Conservation (phyloP, 2,113 vertebrate species). For the Piliocolobus tephrosceles region DNA sequence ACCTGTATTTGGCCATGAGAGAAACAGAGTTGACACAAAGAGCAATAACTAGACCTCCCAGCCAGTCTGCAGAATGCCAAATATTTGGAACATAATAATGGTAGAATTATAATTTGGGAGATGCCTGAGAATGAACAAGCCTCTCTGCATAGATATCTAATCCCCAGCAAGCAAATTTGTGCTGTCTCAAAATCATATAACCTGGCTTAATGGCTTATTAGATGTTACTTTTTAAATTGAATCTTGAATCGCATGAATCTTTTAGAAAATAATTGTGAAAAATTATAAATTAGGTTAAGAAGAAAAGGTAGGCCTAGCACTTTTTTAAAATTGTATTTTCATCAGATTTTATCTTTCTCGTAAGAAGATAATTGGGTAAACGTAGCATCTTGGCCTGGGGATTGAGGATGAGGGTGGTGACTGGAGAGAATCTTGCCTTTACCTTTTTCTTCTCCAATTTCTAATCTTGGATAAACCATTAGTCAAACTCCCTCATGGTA, state of each 20-base stretch:
- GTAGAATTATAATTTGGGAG: neutral
- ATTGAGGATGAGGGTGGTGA: neutral
- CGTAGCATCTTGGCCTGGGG: neutral
- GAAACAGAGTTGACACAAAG: neutral
- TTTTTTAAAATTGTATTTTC: conserved; percentile 30
- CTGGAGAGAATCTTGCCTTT: neutral
- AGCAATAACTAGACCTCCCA: neutral
- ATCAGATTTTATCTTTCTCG: neutral
- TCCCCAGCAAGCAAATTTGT: neutral
- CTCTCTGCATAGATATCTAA: neutral
- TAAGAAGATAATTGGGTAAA: neutral
- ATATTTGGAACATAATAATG: neutral
- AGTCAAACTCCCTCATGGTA: conserved; percentile 18
- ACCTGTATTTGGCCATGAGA: neutral
- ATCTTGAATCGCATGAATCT: conserved; percentile 48
- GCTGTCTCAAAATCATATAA: neutral
- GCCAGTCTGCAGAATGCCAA: neutral
- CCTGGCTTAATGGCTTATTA: neutral
- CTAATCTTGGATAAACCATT: neutral
- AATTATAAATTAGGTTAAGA: conserved; percentile 40
- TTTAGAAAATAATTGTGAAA: conserved; percentile 36
- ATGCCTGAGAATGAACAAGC: neutral
- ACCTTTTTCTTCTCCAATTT: neutral
- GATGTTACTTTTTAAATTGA: conserved; percentile 49
- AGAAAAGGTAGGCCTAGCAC: neutral